Evolutionary conservation across 2,113 vertebrate genomes (phyloP).

Genomic region (Hippocampus barbouri): DNA sequence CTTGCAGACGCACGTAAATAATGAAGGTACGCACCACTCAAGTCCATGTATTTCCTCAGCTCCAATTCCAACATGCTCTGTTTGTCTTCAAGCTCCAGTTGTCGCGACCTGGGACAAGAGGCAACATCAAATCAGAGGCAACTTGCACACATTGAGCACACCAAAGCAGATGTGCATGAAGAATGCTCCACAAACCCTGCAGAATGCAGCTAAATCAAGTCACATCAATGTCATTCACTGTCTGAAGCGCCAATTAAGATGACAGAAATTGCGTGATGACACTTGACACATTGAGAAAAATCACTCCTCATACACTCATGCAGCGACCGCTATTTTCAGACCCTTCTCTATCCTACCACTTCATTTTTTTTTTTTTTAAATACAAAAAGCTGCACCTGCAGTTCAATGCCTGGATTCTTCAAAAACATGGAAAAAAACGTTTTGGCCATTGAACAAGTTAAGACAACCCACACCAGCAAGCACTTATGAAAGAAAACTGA

Average conservation of each 20-base stretch:
- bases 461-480: too few relatives aligned
- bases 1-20: not conserved
- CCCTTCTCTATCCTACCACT: too few relatives aligned
- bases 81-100: constrained; percentile 87
- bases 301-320: too few relatives aligned
- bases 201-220: not conserved
- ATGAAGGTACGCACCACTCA: constrained; percentile 67
- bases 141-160: not conserved
- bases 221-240: not conserved
- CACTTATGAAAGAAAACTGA: too few relatives aligned
- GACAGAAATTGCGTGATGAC: not conserved
- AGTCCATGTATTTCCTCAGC: constrained; percentile 78
- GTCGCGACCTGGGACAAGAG: constrained; percentile 73
- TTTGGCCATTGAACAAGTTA: too few relatives aligned
- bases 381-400: too few relatives aligned
- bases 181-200: not conserved
- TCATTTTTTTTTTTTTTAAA: too few relatives aligned
- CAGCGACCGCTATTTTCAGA: too few relatives aligned
- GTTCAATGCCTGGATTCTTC: too few relatives aligned
- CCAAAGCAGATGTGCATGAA: not conserved
- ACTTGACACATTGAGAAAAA: not conserved
- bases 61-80: constrained; percentile 85
- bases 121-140: constrained; percentile 15
- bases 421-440: too few relatives aligned
- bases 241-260: not conserved